Evolutionary conservation across 2,113 vertebrate species (phyloP).

Genomic region (Picathartes gymnocephalus): DNA sequence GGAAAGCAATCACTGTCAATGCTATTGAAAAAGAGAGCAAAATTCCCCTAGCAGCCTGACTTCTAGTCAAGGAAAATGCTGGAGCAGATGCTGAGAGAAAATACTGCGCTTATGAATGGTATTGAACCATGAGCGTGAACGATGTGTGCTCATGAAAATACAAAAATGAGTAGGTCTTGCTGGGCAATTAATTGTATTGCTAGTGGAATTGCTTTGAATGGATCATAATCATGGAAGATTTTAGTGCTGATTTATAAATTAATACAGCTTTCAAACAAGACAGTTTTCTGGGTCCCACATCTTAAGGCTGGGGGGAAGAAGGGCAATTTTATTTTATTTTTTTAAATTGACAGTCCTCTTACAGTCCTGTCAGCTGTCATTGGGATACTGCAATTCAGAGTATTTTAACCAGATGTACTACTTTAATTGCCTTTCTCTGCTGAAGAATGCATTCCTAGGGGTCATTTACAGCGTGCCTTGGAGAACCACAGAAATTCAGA

Average conservation of each 20-base stretch:
- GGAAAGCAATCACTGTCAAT: neutral
- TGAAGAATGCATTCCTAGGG: neutral
- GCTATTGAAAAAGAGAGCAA: neutral
- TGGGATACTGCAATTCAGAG: neutral
- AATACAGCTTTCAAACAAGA: neutral
- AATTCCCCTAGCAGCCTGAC: neutral
- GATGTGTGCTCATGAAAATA: neutral
- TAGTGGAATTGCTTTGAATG: neutral
- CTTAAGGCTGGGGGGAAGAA: neutral
- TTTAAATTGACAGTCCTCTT: neutral
- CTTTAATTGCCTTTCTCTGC: neutral
- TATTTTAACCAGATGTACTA: neutral
- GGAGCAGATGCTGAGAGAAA: neutral
- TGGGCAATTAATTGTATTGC: conserved; percentile 14
- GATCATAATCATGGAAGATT: neutral
- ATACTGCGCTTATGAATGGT: neutral
- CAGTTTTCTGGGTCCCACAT: neutral
- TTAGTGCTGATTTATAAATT: neutral
- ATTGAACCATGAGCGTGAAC: neutral
- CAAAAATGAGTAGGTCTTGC: neutral
- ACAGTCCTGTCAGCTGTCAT: neutral
- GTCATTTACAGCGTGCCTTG: neutral
- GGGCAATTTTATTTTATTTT: neutral
- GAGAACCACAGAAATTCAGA: neutral
- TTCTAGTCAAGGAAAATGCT: neutral